Evolutionary conservation across 2,888 invertebrate species (phyloP).

Genomic region (Cerceris rybyensis): DNA sequence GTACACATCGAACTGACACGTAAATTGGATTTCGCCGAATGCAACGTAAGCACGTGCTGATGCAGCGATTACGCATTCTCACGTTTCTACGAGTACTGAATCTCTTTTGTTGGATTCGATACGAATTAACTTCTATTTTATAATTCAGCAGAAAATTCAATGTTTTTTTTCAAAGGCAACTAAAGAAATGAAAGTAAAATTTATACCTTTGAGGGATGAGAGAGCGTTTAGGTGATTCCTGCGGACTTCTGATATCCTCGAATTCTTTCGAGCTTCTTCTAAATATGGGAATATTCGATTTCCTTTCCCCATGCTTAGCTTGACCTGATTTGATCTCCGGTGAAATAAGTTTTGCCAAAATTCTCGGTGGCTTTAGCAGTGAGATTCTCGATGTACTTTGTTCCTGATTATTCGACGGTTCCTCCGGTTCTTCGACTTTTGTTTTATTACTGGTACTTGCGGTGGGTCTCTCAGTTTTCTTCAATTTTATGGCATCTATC

Average conservation of each 20-base stretch:
- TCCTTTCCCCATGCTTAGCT: slow-evolving; percentile 74
- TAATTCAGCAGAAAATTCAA: background rate
- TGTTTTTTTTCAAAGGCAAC: background rate
- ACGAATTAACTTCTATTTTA: background rate
- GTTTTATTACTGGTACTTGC: slow-evolving; percentile 34
- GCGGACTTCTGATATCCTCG: slow-evolving; percentile 78
- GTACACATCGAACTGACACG: background rate
- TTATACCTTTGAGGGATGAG: slow-evolving; percentile 78
- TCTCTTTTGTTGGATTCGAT: too few species aligned
- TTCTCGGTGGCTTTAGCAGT: slow-evolving; percentile 74
- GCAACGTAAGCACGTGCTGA: slow-evolving; percentile 1
- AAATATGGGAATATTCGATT: slow-evolving; percentile 79
- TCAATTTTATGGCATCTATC: slow-evolving; percentile 48
- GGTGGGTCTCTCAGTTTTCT: slow-evolving; percentile 55
- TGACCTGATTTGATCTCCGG: slow-evolving; percentile 52
- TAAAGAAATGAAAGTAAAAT: background rate
- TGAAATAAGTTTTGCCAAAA: slow-evolving; percentile 65
- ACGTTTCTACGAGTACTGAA: background rate
- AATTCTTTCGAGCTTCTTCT: slow-evolving; percentile 77
- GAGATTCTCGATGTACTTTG: slow-evolving; percentile 64
- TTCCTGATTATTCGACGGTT: slow-evolving; percentile 32
- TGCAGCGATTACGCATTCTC: too few species aligned
- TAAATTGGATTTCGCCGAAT: slow-evolving; percentile 2
- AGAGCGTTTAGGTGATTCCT: slow-evolving; percentile 79
- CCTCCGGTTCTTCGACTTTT: slow-evolving; percentile 59